A percentile compares a stretch with the other conserved stretches of the same genome.
Conservation (phyloP, 1,140 invertebrate genomes). For the Drosophila ironensis region DNA sequence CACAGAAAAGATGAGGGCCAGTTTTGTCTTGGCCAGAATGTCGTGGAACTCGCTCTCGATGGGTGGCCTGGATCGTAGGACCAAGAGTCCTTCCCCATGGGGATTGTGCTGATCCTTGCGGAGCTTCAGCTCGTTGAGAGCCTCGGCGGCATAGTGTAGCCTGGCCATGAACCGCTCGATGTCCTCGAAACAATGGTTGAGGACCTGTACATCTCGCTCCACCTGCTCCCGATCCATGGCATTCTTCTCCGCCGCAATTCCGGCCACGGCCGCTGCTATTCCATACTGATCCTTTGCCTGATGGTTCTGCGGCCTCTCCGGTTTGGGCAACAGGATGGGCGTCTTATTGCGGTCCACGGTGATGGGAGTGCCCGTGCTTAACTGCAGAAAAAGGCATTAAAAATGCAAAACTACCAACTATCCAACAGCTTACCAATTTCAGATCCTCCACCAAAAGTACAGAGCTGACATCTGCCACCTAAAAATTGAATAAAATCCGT, state of each 20-base stretch:
- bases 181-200: slow-evolving; percentile 79
- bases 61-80: slow-evolving; percentile 68
- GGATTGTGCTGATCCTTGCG: slow-evolving; percentile 71
- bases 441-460: slow-evolving; percentile 84
- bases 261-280: slow-evolving; percentile 66
- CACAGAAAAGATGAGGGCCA: slow-evolving; percentile 63
- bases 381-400: slow-evolving; percentile 23
- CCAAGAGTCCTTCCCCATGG: slow-evolving; percentile 67
- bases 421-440: slow-evolving; percentile 47
- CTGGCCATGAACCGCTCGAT: slow-evolving; percentile 72
- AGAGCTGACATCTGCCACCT: slow-evolving; percentile 83
- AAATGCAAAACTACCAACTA: too few relatives aligned
- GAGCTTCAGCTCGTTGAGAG: slow-evolving; percentile 61
- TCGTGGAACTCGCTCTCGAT: slow-evolving; percentile 73
- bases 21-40: slow-evolving; percentile 70
- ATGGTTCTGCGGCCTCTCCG: slow-evolving; percentile 50
- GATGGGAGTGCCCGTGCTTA: slow-evolving; percentile 74
- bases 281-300: slow-evolving; percentile 73
- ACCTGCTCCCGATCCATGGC: slow-evolving; percentile 66
- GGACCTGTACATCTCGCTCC: slow-evolving; percentile 66
- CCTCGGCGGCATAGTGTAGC: slow-evolving; percentile 74
- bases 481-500: not conserved
- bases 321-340: slow-evolving; percentile 63
- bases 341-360: slow-evolving; percentile 71
- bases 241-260: slow-evolving; percentile 68